Evolutionary conservation across 2,888 invertebrate genomes (phyloP), one percentile per base, ranked within the genome.

Genomic region (Drosophila atripex): DNA sequence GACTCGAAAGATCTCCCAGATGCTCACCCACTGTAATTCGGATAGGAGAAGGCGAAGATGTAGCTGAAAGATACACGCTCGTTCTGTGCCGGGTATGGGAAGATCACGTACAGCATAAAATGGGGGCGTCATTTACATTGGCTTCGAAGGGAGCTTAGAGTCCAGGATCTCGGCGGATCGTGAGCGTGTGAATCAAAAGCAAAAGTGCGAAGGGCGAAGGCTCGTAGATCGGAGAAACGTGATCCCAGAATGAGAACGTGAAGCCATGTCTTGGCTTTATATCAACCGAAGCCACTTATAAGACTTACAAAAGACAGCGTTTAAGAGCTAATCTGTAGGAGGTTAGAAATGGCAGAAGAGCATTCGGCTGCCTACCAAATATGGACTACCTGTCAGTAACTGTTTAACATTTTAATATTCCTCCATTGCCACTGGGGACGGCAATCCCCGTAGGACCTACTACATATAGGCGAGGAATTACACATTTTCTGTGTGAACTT

Each of bases 111-210:
- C 84, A 52, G 70, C 82, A 71, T 65, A 64, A 86, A 71, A 43
- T 86, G 82, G 88, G 82, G 88, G 82, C 88, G 82, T 82, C 88
- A 86, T 86, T 88, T 82, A 82, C 82, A 82, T 83, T 66, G 77
- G 77, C 88, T 57, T 64, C 61, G 71, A 74, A 83, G 80, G 79
- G 77, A 53, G 69, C 52, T 63, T 69, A 72, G 59, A 68, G 50
- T 16, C 71, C 71, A 68, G 68, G 76, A 85, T 80, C 77, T 28
- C 30, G 45, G 16, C 61, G 80, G 88, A 83, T 82, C 82, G 88
- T 82, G 88, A 82, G 82, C 82, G 82, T 82, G 82, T 86, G 82
- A 82, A 82, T 77, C 72, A 52, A 66, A 73, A 47, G 66, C 70
- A 73, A 55, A 55, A 46, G 70, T 47, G 28, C 21, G 54, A 9